Evolutionary conservation across 2,888 invertebrate genomes (phyloP), one percentile per base, ranked within the genome.

Genomic region (Caenorhabditis japonica): DNA sequence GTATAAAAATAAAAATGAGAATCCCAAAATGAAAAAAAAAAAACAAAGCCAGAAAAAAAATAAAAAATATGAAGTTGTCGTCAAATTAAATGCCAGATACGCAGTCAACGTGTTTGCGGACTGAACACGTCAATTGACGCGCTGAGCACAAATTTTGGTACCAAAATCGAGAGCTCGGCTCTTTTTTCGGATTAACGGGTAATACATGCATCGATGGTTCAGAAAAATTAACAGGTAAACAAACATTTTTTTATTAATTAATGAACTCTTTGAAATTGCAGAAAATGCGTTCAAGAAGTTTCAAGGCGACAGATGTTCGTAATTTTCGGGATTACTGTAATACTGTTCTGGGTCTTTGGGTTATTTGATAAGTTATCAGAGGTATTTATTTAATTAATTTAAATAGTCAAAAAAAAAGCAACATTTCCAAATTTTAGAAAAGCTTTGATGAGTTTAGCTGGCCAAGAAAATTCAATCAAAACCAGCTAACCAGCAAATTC

Each of bases 391-490:
- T 17, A 3, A 4, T 5, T 39, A 10, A 5, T 5, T n/a, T 39
- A 5, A 39, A 39, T 13, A 39, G 3, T 3, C 3, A n/a, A 19
- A 39, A 8, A 15, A 15, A 4, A 15, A 2, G 3, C 15, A 1
- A 39, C 15, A 39, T 21, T 33, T 30, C 15, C 5, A 19, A 19
- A n/a, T 36, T 64, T 2, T 36, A 66, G 70, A 43, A 23, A 27
- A 47, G 47, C 8, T 72, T 41, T 23, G 33, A 52, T n/a, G 46
- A 64, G 8, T 72, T 72, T 43, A 21, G 15, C 8, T 72, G 72
- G 72, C 64, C 64, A 10, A 10, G 27, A 12, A 33, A 39, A 2
- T 8, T 8, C 2, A 2, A 10, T 3, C 17, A 38, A 41, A 39
- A 55, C 4, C 19, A 30, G 12, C 27, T 53, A 3, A 7, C 17